Evolutionary conservation across 1,140 invertebrate species (phyloP).

Genomic region (Arctopsyche grandis): DNA sequence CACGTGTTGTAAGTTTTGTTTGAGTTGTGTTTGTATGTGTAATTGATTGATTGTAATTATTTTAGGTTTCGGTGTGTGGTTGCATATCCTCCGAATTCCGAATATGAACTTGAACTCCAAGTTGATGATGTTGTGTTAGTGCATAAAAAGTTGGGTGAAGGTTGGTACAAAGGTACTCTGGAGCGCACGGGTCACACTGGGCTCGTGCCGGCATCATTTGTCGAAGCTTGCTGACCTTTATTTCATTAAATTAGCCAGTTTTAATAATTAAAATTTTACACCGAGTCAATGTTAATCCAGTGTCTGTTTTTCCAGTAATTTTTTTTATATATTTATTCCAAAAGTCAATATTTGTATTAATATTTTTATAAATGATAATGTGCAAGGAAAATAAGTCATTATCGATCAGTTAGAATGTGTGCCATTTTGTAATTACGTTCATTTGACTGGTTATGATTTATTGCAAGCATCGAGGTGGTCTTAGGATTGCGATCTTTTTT

Average conservation of each 20-base stretch:
- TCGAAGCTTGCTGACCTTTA: slow-evolving; percentile 69
- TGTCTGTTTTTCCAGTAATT: too few relatives aligned
- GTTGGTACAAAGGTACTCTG: slow-evolving; percentile 94
- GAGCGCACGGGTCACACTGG: slow-evolving; percentile 90
- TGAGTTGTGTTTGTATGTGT: not conserved
- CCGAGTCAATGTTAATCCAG: too few relatives aligned
- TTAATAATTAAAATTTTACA: too few relatives aligned
- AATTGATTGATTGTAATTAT: not conserved
- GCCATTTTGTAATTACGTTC: too few relatives aligned
- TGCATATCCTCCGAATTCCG: slow-evolving; percentile 94
- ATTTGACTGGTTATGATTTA: too few relatives aligned
- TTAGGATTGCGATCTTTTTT: too few relatives aligned
- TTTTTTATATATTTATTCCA: too few relatives aligned
- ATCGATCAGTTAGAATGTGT: too few relatives aligned
- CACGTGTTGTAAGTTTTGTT: not conserved
- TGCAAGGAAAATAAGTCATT: too few relatives aligned
- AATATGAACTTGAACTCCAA: slow-evolving; percentile 89
- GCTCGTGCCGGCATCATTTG: slow-evolving; percentile 94
- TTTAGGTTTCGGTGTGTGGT: slow-evolving; percentile 88
- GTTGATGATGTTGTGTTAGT: slow-evolving; percentile 93
- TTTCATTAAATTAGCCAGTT: not conserved
- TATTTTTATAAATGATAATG: too few relatives aligned
- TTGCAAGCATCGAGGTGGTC: too few relatives aligned
- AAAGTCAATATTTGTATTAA: too few relatives aligned
- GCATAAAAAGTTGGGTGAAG: slow-evolving; percentile 91